Conservation (phyloP, 2,888 invertebrate genomes). For the Cordilura impudica region DNA sequence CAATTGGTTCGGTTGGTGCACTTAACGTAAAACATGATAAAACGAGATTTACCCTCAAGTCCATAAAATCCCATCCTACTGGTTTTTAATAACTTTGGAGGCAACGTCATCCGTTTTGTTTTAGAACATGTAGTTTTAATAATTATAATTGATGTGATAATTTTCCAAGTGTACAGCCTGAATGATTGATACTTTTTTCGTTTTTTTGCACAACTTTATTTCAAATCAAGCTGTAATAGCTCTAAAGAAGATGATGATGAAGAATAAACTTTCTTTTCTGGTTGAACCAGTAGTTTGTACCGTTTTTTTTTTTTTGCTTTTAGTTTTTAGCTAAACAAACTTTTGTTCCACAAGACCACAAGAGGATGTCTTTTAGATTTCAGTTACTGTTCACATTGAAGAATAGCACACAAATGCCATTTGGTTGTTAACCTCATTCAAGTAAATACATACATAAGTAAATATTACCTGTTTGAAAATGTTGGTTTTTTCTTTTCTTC, state of each 20-base stretch:
- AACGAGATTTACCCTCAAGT: too few relatives aligned
- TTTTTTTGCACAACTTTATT: neutral
- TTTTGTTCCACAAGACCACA: slow-evolving; percentile 5
- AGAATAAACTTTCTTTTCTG: slow-evolving; percentile 57
- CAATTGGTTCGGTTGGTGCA: slow-evolving; percentile 31
- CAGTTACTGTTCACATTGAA: slow-evolving; percentile 7
- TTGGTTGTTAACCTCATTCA: slow-evolving; percentile 59
- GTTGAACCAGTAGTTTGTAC: slow-evolving; percentile 57
- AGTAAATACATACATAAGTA: neutral
- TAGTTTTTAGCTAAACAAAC: neutral
- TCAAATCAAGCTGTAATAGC: slow-evolving; percentile 46
- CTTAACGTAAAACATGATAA: too few relatives aligned
- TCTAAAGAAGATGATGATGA: slow-evolving; percentile 51
- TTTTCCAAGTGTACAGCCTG: too few relatives aligned
- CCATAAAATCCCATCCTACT: too few relatives aligned
- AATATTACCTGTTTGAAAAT: slow-evolving; percentile 58
- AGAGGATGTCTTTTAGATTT: slow-evolving; percentile 51
- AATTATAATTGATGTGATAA: too few relatives aligned
- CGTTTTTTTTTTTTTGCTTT: slow-evolving; percentile 17
- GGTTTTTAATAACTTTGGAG: too few relatives aligned
- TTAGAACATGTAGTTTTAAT: too few relatives aligned
- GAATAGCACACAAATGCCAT: slow-evolving; percentile 56
- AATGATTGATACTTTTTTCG: too few relatives aligned
- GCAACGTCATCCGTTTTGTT: too few relatives aligned
- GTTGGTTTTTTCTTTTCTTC: slow-evolving; percentile 22